Conservation (phyloP, 1,140 invertebrate species). For the Samia ricini region DNA sequence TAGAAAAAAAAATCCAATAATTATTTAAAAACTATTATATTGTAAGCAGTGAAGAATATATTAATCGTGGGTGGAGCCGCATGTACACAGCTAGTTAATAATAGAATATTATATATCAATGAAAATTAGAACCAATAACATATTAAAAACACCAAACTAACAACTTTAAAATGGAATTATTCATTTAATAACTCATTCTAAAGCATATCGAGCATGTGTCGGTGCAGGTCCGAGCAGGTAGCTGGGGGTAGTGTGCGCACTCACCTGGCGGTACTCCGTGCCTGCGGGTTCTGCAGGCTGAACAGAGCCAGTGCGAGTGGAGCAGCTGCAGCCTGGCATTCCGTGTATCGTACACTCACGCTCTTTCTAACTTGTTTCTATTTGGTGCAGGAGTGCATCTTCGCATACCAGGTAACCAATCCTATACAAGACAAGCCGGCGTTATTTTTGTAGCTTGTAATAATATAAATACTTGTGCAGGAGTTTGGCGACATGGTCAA, state of each 20-base stretch:
- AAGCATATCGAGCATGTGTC: background rate
- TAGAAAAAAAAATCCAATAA: too few species aligned
- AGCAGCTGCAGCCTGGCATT: conserved; percentile 14
- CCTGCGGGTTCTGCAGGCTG: conserved; percentile 29
- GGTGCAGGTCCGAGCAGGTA: conserved; percentile 19
- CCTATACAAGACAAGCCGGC: background rate
- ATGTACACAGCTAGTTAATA: too few species aligned
- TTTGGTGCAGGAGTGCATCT: conserved; percentile 50
- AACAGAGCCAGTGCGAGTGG: background rate
- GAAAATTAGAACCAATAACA: too few species aligned
- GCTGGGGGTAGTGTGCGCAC: conserved; percentile 20
- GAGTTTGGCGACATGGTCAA: conserved; percentile 49
- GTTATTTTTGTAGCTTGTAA: background rate
- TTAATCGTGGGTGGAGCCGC: too few species aligned
- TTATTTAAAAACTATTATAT: too few species aligned
- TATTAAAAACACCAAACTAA: too few species aligned
- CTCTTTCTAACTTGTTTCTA: conserved; percentile 38
- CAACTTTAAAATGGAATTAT: too few species aligned
- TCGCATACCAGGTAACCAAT: conserved; percentile 40
- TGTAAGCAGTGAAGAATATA: too few species aligned
- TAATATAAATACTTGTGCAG: conserved; percentile 20
- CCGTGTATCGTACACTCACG: conserved; percentile 37
- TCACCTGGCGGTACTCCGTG: conserved; percentile 29
- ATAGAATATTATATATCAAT: too few species aligned
- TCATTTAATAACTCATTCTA: too few species aligned